Conservation (phyloP, 2,888 invertebrate species). For the Eilema griseolum region DNA sequence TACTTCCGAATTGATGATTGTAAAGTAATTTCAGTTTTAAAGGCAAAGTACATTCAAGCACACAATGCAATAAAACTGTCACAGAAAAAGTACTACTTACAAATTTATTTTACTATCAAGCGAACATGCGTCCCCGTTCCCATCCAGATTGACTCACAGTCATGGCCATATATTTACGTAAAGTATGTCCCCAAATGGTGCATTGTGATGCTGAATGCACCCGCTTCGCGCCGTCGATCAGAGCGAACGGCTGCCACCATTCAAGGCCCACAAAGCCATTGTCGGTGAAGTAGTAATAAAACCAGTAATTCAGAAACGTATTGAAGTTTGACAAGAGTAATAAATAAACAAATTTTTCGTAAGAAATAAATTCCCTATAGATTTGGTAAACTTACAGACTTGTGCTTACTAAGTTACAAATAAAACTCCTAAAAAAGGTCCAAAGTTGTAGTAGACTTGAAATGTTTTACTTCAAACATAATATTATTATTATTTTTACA, state of each 20-base stretch:
- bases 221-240: constrained; percentile 45
- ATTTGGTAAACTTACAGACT: no score
- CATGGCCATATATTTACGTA: constrained; percentile 42
- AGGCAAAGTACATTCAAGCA: neutral
- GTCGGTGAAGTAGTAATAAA: constrained; percentile 37
- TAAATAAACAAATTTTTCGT: neutral
- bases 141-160: constrained; percentile 33
- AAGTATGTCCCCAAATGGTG: constrained; percentile 49
- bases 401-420: no score
- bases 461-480: no score
- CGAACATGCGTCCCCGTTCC: constrained; percentile 3
- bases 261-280: constrained; percentile 37
- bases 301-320: constrained; percentile 47
- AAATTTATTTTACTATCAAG: neutral
- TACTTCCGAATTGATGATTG: no score
- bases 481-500: no score
- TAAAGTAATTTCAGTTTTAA: neutral
- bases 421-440: neutral
- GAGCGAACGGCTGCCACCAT: constrained; percentile 36
- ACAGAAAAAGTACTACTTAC: neutral
- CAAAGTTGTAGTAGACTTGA: neutral
- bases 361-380: neutral
- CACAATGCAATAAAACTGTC: neutral
- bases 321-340: constrained; percentile 36
- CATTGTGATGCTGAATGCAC: constrained; percentile 57